Evolutionary conservation across 1,140 invertebrate species (phyloP), one percentile per base, ranked within the genome.

Genomic region (Musca vetustissima): DNA sequence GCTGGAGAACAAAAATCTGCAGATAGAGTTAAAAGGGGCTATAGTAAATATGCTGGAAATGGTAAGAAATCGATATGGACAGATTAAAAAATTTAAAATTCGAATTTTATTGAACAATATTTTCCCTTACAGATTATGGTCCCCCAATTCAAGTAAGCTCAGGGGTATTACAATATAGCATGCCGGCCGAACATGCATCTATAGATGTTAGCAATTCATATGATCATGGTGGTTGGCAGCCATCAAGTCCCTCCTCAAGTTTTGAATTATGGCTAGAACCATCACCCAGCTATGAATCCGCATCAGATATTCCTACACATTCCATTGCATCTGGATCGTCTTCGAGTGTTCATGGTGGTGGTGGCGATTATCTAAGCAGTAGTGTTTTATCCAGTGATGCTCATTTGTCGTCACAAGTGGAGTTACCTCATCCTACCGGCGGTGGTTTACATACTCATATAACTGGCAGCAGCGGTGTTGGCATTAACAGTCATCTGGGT

Each of bases 381-480:
- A 19, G n/a, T 32, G 57, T 36, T 15, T 43, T 43, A 13, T 36
- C 66, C n/a, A 36, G n/a, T 21, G 28, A 67, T 19, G 15, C 17
- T 4, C 28, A 50, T 55, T 55, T 43, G 11, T 13, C 28, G 17
- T n/a, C 48, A 11, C 24, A 28, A 15, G 14, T 52, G 15, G 47
- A 32, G 21, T 13, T 19, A 15, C 19, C 57, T 11, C 17, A 11
- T 21, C 36, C 57, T 0, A 11, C 6, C 1, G 36, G 36, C 13
- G 36, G 36, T 17, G 36, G n/a, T 65, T 52, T 65, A 13, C 64
- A 65, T 22, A 65, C 64, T 17, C 64, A 65, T 25, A 65, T 65
- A 32, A 65, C 1, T 13, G 22, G 19, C 13, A 61, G 28, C 32
- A 59, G 25, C 11, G 36, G 57, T 24, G 17, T 15, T 28, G 25